Conservation (phyloP, 2,888 invertebrate species). For the Aphodius sticticus region DNA sequence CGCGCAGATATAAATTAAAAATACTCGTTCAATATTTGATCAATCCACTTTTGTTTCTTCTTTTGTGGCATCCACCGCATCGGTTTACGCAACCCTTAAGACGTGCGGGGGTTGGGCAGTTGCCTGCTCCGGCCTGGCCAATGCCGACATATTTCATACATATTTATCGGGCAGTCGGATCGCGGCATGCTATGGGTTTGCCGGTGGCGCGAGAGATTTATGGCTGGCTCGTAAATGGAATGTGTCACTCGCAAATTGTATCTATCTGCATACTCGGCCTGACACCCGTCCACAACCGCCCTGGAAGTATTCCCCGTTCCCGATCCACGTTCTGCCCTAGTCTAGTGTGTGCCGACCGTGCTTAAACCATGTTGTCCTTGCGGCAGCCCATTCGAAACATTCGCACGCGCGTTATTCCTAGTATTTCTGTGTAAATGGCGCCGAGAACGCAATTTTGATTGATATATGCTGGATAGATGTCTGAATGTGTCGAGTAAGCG, state of each 20-base stretch:
- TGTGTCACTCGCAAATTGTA: slow-evolving; percentile 54
- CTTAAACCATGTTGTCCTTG: neutral
- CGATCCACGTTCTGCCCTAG: slow-evolving; percentile 35
- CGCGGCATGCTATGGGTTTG: slow-evolving; percentile 28
- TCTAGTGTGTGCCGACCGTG: slow-evolving; percentile 12
- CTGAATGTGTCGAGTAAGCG: no score
- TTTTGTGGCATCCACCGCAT: neutral
- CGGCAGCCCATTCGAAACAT: no score
- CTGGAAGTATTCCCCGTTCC: slow-evolving; percentile 38
- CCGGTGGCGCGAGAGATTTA: slow-evolving; percentile 50
- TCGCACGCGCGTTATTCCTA: no score
- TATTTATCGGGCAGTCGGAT: slow-evolving; percentile 51
- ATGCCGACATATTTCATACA: slow-evolving; percentile 52
- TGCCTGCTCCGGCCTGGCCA: slow-evolving; percentile 32
- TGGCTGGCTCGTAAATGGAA: slow-evolving; percentile 53
- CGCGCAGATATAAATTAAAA: no score
- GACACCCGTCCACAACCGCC: slow-evolving; percentile 20
- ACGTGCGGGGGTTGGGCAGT: slow-evolving; percentile 12
- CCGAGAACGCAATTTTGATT: no score
- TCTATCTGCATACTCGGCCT: slow-evolving; percentile 48
- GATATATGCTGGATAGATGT: no score
- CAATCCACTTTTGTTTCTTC: neutral
- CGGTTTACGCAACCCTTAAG: neutral
- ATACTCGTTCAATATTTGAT: no score
- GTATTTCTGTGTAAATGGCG: no score